Evolutionary conservation across 1,140 invertebrate species (phyloP), one percentile per base, ranked within the genome.

Genomic region (Scaptomyza hsui): DNA sequence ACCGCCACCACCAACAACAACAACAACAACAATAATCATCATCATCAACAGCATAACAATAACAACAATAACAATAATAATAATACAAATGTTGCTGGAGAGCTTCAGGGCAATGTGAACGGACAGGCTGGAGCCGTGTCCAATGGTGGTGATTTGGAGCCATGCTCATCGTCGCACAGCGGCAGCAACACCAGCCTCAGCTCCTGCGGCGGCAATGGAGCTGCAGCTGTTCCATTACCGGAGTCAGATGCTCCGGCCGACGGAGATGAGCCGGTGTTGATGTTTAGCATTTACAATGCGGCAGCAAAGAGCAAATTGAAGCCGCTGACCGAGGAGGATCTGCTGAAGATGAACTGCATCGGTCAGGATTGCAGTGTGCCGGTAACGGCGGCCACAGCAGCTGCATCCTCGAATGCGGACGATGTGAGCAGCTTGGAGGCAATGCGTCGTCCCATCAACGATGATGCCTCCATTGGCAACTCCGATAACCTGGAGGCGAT

Each of bases 401-500:
- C 48, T 2, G 75, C 57, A n/a, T 89, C 78, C 29, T 88, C 91
- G 1, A 81, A 86, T 37, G 85, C 90, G 32, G 89, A 89, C 19
- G 86, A 88, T 44, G 85, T 73, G 15, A 85, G 82, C 57, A 85
- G 83, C 42, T 32, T 82, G 42, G 90, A 91, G 64, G 75, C 85
- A 0, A 53, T 91, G 62, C 52, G 85, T 0, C 71, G 89, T 0
- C 72, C 96, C 0, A 96, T 97, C 70, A 97, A 98, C 82, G 97
- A 98, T 92, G 97, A 98, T 92, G 95, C 95, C 3, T 96, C 95
- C 0, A 94, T 95, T 45, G 96, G 96, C 3, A 98, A 97, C 90
- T 98, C 97, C 19, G 98, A 98, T 90, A 98, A 98, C 92, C 92
- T 98, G 72, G 97, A 99, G 92, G 97, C 96, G 0, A 97, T 98